phyloP scores from a whole-genome alignment of 2,797 vertebrate genomes.

The Crocidura indochinensis region DNA sequence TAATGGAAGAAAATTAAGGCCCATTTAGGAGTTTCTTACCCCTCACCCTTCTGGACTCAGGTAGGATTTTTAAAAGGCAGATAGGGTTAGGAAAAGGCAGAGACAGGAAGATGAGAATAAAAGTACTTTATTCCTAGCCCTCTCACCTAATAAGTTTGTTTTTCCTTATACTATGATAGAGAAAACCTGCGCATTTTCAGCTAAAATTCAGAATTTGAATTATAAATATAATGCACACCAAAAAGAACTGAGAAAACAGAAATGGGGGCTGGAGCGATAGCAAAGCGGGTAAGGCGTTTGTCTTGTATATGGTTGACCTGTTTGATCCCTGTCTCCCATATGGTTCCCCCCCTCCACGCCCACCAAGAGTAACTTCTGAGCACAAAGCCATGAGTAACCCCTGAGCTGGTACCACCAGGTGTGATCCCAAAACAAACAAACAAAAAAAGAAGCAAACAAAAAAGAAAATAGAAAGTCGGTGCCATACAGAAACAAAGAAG shows the following conservation, averaged over 20 bases:
- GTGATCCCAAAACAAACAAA: no score
- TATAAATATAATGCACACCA: background rate
- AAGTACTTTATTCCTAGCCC: background rate
- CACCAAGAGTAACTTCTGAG: no score
- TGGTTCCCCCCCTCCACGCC: no score
- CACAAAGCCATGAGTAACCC: no score
- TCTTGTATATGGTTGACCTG: no score
- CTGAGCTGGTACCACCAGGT: no score
- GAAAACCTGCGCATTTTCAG: background rate
- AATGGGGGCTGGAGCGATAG: background rate
- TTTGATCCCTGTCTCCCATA: no score
- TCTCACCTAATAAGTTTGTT: background rate
- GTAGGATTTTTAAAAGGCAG: background rate
- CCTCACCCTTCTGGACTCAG: background rate
- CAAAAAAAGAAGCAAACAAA: no score
- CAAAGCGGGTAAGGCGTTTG: no score
- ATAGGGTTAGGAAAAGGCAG: background rate
- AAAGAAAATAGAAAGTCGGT: background rate
- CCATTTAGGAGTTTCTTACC: background rate
- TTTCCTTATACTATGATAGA: background rate
- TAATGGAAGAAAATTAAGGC: background rate
- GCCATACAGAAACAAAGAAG: background rate
- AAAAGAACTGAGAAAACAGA: background rate
- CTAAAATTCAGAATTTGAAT: conserved; percentile 1
- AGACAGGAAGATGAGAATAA: background rate